Percentiles rank a stretch among this genome's conserved stretches.
These are phyloP conservation scores for Goniozus legneri DNA, from an alignment of 1,140 invertebrate species.

Conservation along the genomic window DNA sequence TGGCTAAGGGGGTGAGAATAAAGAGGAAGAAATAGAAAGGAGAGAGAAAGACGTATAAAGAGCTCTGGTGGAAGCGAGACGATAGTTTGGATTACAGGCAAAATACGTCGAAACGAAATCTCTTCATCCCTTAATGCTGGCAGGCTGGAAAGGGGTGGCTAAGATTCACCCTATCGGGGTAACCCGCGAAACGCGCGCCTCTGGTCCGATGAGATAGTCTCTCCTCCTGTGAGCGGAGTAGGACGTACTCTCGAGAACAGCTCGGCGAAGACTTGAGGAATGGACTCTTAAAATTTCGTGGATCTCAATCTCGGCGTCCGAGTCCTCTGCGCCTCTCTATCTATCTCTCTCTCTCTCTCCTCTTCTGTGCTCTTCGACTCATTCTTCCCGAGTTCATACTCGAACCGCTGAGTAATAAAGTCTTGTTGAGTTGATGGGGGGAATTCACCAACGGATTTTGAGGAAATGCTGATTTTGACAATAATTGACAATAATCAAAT, in stretches of 20 bases:
- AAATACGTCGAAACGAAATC: conserved; percentile 44
- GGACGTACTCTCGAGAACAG: conserved; percentile 15
- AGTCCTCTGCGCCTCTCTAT: conserved; percentile 20
- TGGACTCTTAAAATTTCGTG: conserved; percentile 28
- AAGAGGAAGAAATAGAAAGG: background rate
- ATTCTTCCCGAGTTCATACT: too few species aligned
- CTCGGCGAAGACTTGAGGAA: conserved; percentile 18
- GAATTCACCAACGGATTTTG: too few species aligned
- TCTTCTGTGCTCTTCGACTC: background rate
- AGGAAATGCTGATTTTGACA: too few species aligned
- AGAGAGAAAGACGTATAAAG: conserved; percentile 16
- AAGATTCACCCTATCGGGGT: too few species aligned
- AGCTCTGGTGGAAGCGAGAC: conserved; percentile 15
- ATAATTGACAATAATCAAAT: too few species aligned
- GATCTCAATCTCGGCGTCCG: conserved; percentile 18
- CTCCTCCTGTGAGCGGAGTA: too few species aligned
- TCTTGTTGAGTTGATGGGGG: too few species aligned
- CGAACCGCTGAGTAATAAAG: too few species aligned
- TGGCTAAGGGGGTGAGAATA: background rate
- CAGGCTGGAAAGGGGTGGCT: background rate
- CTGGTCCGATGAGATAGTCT: background rate
- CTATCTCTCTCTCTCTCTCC: conserved; percentile 2
- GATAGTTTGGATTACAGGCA: conserved; percentile 43
- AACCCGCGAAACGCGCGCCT: background rate
- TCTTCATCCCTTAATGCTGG: conserved; percentile 38